These are phyloP conservation scores for Thecophora atra DNA, from an alignment of 2,888 invertebrate genomes.

Conservation along the genomic window DNA sequence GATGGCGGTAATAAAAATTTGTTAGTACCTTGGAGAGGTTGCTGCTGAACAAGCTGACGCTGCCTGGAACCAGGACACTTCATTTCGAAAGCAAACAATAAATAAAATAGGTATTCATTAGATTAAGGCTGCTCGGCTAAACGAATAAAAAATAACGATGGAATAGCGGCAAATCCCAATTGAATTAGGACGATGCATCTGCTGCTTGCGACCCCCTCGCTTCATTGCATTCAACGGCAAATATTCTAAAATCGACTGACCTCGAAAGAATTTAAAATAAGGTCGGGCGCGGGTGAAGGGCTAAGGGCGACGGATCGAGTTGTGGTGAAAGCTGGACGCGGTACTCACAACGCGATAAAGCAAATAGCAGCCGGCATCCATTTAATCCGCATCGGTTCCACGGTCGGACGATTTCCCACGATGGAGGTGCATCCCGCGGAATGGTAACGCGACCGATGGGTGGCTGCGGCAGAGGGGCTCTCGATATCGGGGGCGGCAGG, in stretches of 20 bases:
- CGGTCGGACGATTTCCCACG: constrained; percentile 3
- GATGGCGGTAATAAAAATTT: constrained; percentile 8
- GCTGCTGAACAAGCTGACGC: background rate
- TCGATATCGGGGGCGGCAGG: background rate
- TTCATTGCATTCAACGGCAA: background rate
- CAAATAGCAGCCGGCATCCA: constrained; percentile 3
- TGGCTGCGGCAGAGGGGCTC: background rate
- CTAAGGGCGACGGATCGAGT: background rate
- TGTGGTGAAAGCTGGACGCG: background rate
- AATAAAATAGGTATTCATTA: constrained; percentile 33
- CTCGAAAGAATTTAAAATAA: constrained; percentile 23
- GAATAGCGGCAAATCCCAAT: constrained; percentile 15
- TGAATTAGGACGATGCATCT: constrained; percentile 19
- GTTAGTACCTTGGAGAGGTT: background rate
- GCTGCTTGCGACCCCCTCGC: background rate
- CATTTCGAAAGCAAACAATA: constrained; percentile 26
- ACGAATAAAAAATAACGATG: constrained; percentile 6
- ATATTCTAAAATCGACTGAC: constrained; percentile 8
- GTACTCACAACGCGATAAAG: background rate
- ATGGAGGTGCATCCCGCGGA: constrained; percentile 25
- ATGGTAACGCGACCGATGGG: constrained; percentile 4
- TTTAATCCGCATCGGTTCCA: constrained; percentile 24
- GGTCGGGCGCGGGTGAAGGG: background rate
- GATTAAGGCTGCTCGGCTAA: constrained; percentile 19
- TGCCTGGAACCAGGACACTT: constrained; percentile 26